Evolutionary conservation across 37 sponge, comb jelly and placozoan genomes (phyloP).

Genomic region (Geodia barretti): DNA sequence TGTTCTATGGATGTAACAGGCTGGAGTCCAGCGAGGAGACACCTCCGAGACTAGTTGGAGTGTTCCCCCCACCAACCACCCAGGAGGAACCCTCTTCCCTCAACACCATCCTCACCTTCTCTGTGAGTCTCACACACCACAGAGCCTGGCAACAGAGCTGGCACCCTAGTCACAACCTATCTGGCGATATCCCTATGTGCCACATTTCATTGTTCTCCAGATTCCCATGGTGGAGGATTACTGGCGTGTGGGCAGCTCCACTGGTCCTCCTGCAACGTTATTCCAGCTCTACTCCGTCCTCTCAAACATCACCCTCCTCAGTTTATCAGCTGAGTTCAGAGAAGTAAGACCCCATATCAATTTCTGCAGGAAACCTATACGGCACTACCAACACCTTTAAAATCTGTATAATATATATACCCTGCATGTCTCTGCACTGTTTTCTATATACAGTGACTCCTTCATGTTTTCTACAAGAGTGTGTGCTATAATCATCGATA

Average conservation of each 20-base stretch:
- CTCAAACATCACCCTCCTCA: slow-evolving; percentile 52
- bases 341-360: slow-evolving; percentile 9
- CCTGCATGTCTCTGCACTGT: too few species aligned
- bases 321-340: slow-evolving; percentile 46
- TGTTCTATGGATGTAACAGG: too few species aligned
- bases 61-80: neutral
- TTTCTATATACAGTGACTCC: too few species aligned
- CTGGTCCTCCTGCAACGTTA: slow-evolving; percentile 32
- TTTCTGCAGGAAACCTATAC: too few species aligned
- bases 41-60: slow-evolving; percentile 21
- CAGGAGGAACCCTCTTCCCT: neutral
- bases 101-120: neutral
- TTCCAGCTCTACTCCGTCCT: slow-evolving; percentile 50
- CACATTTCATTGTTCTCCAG: slow-evolving; percentile 3
- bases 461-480: too few species aligned
- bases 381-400: too few species aligned
- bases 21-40: neutral
- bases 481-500: neutral
- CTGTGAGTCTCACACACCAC: slow-evolving; percentile 4
- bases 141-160: too few species aligned
- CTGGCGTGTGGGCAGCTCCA: slow-evolving; percentile 46
- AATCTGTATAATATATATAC: too few species aligned
- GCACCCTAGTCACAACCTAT: too few species aligned
- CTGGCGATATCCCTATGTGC: too few species aligned
- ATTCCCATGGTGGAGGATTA: slow-evolving; percentile 50